These are phyloP conservation scores for Propithecus deckenii DNA, from an alignment of 2,797 vertebrate species.

Conservation along the genomic window DNA sequence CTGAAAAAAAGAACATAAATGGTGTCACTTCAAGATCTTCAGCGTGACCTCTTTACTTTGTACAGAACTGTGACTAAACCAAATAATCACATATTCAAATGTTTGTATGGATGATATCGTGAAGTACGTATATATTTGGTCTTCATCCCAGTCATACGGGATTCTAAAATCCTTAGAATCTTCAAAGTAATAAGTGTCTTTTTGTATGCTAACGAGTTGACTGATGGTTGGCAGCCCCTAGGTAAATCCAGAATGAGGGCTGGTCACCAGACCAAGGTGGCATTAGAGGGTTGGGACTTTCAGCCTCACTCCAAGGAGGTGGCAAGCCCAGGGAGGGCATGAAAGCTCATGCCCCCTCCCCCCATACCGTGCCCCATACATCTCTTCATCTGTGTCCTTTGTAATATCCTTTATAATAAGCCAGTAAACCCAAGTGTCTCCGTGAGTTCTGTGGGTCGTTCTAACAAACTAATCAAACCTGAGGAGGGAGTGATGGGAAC, in stretches of 20 bases:
- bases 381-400: background rate
- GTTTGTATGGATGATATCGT: background rate
- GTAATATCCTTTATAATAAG: background rate
- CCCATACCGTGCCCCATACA: no score
- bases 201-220: background rate
- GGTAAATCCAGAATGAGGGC: no score
- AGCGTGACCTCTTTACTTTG: background rate
- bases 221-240: background rate
- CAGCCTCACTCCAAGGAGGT: no score
- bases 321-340: no score
- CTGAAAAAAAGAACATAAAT: constrained; percentile 23
- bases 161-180: background rate
- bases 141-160: no score
- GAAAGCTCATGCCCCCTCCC: no score
- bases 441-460: background rate
- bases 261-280: background rate
- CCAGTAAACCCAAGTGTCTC: background rate
- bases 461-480: background rate
- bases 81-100: background rate
- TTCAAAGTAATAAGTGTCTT: background rate
- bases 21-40: background rate
- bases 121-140: no score
- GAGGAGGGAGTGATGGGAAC: background rate
- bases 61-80: background rate
- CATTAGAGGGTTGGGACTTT: background rate